Evolutionary conservation across 2,113 vertebrate species (phyloP).

Genomic region (Reinhardtius hippoglossoides): DNA sequence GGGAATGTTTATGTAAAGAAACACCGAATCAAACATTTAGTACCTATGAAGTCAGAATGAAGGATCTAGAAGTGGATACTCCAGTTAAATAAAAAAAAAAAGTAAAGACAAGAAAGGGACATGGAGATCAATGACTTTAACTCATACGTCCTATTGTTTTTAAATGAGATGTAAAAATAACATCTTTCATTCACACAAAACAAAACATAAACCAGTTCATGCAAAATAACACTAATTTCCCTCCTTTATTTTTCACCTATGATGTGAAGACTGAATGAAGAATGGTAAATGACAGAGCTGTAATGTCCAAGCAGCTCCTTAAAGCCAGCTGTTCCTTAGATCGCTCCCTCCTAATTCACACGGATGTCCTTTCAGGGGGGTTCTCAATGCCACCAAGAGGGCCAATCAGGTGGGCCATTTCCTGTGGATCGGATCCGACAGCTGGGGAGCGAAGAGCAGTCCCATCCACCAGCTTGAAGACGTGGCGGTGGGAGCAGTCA

Average conservation of each 20-base stretch:
- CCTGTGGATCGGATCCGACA: slow-evolving; percentile 96
- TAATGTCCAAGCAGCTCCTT: slow-evolving; percentile 1
- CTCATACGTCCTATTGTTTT: not conserved
- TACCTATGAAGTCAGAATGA: slow-evolving; percentile 34
- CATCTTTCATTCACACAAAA: not conserved
- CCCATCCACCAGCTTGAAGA: slow-evolving; percentile 90
- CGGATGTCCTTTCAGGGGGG: slow-evolving; percentile 84
- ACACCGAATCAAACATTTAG: slow-evolving; percentile 56
- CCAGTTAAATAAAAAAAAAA: slow-evolving; percentile 7
- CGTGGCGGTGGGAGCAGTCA: slow-evolving; percentile 91
- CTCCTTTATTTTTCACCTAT: not conserved
- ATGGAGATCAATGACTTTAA: not conserved
- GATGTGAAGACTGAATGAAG: slow-evolving; percentile 15
- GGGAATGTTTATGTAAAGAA: slow-evolving; percentile 49
- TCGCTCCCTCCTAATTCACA: slow-evolving; percentile 46
- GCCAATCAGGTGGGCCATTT: slow-evolving; percentile 93
- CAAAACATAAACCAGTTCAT: not conserved
- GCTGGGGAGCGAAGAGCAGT: slow-evolving; percentile 92
- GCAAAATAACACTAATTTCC: not conserved
- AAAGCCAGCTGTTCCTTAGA: slow-evolving; percentile 25
- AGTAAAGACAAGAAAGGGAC: slow-evolving; percentile 2
- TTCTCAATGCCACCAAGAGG: slow-evolving; percentile 93
- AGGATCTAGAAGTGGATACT: slow-evolving; percentile 18
- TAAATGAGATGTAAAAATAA: slow-evolving; percentile 20
- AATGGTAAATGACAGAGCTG: slow-evolving; percentile 13